Percentiles rank a stretch among this genome's conserved stretches.
Conservation (phyloP, 2,888 invertebrate species). For the Protophormia terraenovae region DNA sequence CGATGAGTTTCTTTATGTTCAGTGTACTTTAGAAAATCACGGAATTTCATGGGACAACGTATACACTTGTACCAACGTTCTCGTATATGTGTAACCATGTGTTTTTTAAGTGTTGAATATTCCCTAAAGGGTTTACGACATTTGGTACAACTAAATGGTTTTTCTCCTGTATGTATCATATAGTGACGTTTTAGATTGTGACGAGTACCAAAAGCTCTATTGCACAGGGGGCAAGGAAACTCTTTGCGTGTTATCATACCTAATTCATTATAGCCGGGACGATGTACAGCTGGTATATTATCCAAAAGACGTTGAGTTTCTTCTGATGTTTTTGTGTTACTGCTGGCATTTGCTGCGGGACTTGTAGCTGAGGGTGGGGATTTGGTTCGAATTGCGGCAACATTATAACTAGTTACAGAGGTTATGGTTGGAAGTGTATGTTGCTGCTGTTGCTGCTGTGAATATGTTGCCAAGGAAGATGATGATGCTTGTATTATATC, state of each 20-base stretch:
- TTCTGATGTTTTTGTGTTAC: conserved; percentile 56
- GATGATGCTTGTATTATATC: background rate
- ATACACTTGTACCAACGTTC: conserved; percentile 80
- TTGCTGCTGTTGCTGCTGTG: conserved; percentile 1
- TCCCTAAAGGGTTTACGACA: conserved; percentile 80
- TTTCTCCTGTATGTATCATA: conserved; percentile 81
- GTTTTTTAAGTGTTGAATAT: conserved; percentile 80
- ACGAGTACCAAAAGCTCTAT: conserved; percentile 79
- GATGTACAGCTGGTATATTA: conserved; percentile 69
- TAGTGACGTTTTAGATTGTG: conserved; percentile 80
- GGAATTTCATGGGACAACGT: conserved; percentile 76
- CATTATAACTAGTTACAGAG: conserved; percentile 22
- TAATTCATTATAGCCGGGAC: conserved; percentile 63
- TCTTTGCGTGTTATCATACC: conserved; percentile 72
- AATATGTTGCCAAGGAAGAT: background rate
- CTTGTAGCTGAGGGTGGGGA: conserved; percentile 4
- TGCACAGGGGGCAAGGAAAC: conserved; percentile 79
- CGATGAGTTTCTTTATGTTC: conserved; percentile 76
- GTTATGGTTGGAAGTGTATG: conserved; percentile 26
- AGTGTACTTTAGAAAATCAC: conserved; percentile 78
- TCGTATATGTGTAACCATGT: conserved; percentile 79
- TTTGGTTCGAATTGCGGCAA: conserved; percentile 23
- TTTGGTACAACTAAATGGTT: conserved; percentile 78
- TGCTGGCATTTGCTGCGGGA: background rate
- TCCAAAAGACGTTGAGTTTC: conserved; percentile 63